These are phyloP conservation scores for Sinocyclocheilus rhinocerous DNA, from an alignment of 2,113 vertebrate genomes.

Conservation along the genomic window DNA sequence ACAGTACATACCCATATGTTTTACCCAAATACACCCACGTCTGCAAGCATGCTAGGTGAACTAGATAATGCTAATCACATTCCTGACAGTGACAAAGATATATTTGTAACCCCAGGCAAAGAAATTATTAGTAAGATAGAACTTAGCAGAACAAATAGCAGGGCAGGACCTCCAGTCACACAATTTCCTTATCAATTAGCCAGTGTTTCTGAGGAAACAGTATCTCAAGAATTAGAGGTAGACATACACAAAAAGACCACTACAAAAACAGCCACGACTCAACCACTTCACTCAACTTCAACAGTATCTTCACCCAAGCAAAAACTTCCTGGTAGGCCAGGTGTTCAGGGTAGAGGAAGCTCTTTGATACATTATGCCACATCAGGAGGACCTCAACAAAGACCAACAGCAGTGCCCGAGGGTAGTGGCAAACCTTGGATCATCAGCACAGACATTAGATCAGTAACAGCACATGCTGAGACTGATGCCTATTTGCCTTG, in stretches of 20 bases:
- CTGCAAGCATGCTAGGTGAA: constrained; percentile 47
- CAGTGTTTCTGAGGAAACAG: constrained; percentile 15
- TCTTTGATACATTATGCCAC: constrained; percentile 53
- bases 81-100: constrained; percentile 62
- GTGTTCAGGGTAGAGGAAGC: constrained; percentile 49
- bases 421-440: constrained; percentile 78
- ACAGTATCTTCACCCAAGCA: constrained; percentile 41
- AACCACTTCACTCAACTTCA: constrained; percentile 10
- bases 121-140: constrained; percentile 58
- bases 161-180: constrained; percentile 52
- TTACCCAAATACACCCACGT: neutral
- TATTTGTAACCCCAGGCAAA: constrained; percentile 48
- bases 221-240: constrained; percentile 42
- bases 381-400: constrained; percentile 51
- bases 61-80: constrained; percentile 66
- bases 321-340: constrained; percentile 31
- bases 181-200: constrained; percentile 42
- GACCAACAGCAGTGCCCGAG: constrained; percentile 56
- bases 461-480: constrained; percentile 77
- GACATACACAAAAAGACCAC: constrained; percentile 10
- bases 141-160: constrained; percentile 29
- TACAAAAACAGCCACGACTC: constrained; percentile 23
- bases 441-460: constrained; percentile 64
- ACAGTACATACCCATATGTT: constrained; percentile 44
- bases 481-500: constrained; percentile 83